Evolutionary conservation across 2,113 vertebrate species (phyloP).

Genomic region (Hemicordylus capensis): DNA sequence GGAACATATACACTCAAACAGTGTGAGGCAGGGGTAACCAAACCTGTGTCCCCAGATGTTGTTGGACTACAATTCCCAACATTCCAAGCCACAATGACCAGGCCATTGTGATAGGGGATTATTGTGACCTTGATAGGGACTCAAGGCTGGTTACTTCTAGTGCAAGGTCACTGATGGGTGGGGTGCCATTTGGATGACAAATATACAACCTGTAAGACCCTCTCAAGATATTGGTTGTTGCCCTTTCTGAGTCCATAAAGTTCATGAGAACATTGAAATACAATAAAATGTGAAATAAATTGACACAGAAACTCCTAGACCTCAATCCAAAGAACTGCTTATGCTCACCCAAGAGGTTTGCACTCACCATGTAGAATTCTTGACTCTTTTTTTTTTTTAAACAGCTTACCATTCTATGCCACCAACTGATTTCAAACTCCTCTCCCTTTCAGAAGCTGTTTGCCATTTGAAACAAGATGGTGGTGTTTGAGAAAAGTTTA

Average conservation of each 20-base stretch:
- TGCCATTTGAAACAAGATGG: no score
- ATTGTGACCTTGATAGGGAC: no score
- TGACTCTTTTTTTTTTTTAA: not conserved
- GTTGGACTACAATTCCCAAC: no score
- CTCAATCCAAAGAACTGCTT: not conserved
- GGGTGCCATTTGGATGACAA: not conserved
- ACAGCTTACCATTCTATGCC: not conserved
- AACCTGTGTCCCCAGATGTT: no score
- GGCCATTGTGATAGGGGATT: no score
- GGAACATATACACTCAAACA: not conserved
- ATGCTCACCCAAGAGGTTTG: not conserved
- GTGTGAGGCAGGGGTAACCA: not conserved
- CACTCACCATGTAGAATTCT: not conserved
- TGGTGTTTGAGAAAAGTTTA: no score
- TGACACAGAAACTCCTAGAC: not conserved
- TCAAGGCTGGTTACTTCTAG: no score
- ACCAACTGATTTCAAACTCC: no score
- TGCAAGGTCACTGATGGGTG: no score
- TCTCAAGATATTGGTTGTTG: not conserved
- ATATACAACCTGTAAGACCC: not conserved
- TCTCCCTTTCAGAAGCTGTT: no score
- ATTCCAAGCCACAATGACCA: no score
- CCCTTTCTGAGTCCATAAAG: not conserved
- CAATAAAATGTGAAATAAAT: not conserved
- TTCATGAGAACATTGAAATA: not conserved